These are phyloP conservation scores for Bubalus kerabau DNA, from an alignment of 2,113 vertebrate species.

Conservation along the genomic window DNA sequence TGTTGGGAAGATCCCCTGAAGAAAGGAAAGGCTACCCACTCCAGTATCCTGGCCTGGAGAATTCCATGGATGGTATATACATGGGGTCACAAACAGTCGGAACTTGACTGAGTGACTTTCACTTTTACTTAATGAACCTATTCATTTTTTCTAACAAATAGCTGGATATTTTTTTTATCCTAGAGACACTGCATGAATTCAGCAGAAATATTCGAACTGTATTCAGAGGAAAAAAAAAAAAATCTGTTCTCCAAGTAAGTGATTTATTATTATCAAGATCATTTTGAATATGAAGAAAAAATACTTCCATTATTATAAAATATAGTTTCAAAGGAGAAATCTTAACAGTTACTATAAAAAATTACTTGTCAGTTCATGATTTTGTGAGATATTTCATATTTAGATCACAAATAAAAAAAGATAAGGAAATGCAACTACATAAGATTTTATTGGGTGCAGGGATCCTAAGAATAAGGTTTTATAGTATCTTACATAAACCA, in stretches of 20 bases:
- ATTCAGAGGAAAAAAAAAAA: neutral
- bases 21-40: neutral
- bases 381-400: neutral
- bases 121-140: neutral
- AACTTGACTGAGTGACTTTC: neutral
- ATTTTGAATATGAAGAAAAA: slow-evolving; percentile 20
- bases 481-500: neutral
- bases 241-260: neutral
- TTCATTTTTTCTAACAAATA: neutral
- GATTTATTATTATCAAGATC: neutral
- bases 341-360: neutral
- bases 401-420: neutral
- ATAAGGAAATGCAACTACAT: neutral
- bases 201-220: neutral
- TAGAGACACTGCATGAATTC: neutral
- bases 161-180: neutral
- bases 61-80: neutral
- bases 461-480: neutral
- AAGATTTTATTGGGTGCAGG: neutral
- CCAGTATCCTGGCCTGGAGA: neutral
- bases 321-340: neutral
- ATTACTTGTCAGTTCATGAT: neutral
- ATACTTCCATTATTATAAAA: neutral
- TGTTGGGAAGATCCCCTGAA: neutral
- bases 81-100: neutral